Evolutionary conservation across 2,888 invertebrate species (phyloP), one percentile per base, ranked within the genome.

Genomic region (Arrhopalites spinosus): DNA sequence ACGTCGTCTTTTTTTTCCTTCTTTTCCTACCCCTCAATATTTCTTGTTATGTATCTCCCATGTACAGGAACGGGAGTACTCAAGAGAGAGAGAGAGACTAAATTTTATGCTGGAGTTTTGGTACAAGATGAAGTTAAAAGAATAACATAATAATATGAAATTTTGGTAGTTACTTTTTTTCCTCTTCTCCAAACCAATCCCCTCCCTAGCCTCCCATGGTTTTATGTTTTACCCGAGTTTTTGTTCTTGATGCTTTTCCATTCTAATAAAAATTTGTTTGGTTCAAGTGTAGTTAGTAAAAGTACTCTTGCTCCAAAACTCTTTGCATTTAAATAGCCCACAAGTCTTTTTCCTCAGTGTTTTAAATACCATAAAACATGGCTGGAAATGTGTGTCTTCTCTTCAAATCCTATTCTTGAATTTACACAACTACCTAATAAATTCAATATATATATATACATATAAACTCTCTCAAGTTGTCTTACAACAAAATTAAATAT

Each of bases 241-340:
- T 70, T 70, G 30, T 66, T 50, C 27, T 47, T n/a, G n/a, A n/a
- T n/a, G n/a, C n/a, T n/a, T n/a, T 67, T 47, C 47, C 47, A n/a
- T 47, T 68, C 67, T 36, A 36, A 36, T 36, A 36, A 36, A n/a
- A 36, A 36, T 36, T 36, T 36, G 36, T 36, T 36, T 11, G 36
- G n/a, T n/a, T n/a, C n/a, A n/a, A n/a, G n/a, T n/a, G n/a, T n/a
- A n/a, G n/a, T n/a, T n/a, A n/a, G n/a, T n/a, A n/a, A n/a, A n/a
- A n/a, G n/a, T n/a, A 13, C n/a, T 56, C n/a, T 20, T 66, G 13
- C 20, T 36, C 23, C 43, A n/a, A 66, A n/a, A n/a, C n/a, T n/a
- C n/a, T 20, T 45, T 68, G 68, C 68, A 68, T 68, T 45, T 68
- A 68, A 68, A 68, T 68, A 68, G 68, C 68, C 45, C 50, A 68